Base-by-base conservation (phyloP, 2,113 vertebrate genomes). In the Pantherophis guttatus region DNA sequence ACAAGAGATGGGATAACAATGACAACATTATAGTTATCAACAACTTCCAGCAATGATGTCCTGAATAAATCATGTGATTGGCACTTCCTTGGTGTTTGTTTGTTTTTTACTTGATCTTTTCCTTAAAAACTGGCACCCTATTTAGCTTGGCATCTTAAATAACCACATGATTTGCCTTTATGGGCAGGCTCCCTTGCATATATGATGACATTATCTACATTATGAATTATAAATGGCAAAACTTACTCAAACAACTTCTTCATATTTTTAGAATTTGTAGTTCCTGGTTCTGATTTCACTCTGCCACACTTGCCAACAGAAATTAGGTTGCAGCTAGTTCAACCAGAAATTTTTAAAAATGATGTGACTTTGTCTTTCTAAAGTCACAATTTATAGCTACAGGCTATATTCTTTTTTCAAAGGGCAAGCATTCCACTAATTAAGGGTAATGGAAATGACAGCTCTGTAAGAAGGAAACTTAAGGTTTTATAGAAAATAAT, bases 361-460 rank as follows among this genome's bases (percentile, higher is more conserved):
- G 94, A 95, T 97, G 93, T 90, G 93, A 92, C 90, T 96, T 91
- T 94, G 95, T 92, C 85, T 96, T 96, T 96, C 81, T 93, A 93
- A 96, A 96, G 94, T 95, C 90, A 94, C 90, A 97, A 96, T 59
- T 95, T 95, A 91, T 93, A 95, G 91, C 94, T 96, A 81, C 94
- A 93, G 94, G 94, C 91, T 54, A 13, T 94, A 93, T 93, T 95
- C 93, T 94, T 93, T 92, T 94, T 65, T 95, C 93, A 95, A 94
- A 96, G 91, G 94, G 90, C 94, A 93, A 75, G 70, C 94, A 70
- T 89, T 96, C 91, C 50, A 94, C n/a, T 96, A 97, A 96, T 97
- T 95, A 97, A 95, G 94, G 93, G 65, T 93, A 96, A 97, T 89
- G 93, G 85, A 75, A 95, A 93, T 94, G 95, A 95, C 95, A 94